Evolutionary conservation across 2,113 vertebrate species (phyloP).

Genomic region (Melanotaenia duboulayi): DNA sequence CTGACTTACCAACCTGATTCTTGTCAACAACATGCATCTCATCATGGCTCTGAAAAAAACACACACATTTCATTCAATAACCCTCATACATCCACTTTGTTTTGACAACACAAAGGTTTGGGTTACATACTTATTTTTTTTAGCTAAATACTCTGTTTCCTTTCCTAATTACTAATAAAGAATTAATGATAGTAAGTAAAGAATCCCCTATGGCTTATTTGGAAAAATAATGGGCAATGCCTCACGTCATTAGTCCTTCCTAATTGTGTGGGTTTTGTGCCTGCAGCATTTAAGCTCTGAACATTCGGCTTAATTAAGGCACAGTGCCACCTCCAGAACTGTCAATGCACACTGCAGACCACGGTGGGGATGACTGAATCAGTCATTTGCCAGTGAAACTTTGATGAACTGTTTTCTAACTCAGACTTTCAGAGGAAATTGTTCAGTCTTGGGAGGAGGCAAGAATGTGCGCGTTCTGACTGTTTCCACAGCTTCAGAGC

Average conservation of each 20-base stretch:
- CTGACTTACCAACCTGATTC: conserved; percentile 79
- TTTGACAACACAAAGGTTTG: conserved; percentile 16
- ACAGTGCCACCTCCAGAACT: conserved; percentile 61
- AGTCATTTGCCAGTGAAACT: conserved; percentile 62
- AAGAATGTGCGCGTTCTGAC: conserved; percentile 29
- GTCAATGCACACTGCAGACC: conserved; percentile 56
- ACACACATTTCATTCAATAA: conserved; percentile 43
- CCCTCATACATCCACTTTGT: conserved; percentile 36
- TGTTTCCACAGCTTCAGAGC: conserved; percentile 47
- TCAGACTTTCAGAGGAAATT: conserved; percentile 50
- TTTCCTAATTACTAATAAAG: conserved; percentile 64
- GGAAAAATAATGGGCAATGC: conserved; percentile 70
- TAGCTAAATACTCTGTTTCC: conserved; percentile 40
- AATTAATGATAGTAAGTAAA: conserved; percentile 59
- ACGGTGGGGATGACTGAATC: conserved; percentile 70
- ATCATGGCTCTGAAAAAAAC: conserved; percentile 75
- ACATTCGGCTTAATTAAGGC: conserved; percentile 69
- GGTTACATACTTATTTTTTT: conserved; percentile 22
- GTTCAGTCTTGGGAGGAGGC: conserved; percentile 46
- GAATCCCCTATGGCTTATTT: conserved; percentile 68
- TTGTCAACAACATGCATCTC: conserved; percentile 62
- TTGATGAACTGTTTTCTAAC: conserved; percentile 62
- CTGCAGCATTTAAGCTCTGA: conserved; percentile 56
- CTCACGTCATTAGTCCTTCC: conserved; percentile 65
- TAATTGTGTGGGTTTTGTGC: conserved; percentile 75